Base-by-base conservation (phyloP, 2,888 invertebrate species). In the Acanthococcus lagerstroemiae region DNA sequence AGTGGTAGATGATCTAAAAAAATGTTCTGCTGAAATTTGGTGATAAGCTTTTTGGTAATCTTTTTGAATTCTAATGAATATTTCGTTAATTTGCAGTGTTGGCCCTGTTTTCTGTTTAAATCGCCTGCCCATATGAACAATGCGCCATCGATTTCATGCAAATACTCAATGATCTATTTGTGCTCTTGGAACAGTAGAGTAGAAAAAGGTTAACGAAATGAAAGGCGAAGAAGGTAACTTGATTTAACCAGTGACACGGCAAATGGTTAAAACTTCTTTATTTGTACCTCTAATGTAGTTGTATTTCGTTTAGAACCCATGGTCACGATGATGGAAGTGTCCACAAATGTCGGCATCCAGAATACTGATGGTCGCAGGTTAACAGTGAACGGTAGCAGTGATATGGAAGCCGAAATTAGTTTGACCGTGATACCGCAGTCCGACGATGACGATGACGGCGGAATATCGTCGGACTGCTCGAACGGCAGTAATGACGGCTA, bases 381-480 rank as follows among this genome's bases (percentile, higher is more conserved):
- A 4, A 66, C 37, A 2, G 54, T 55, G 19, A 65, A 65, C 27
- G 55, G 55, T 55, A 24, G 55, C 26, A 66, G 66, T 27, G 56
- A 60, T n/a, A 67, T 65, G 65, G 69, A 67, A 52, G 55, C 58
- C 48, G 68, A 65, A 52, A 56, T 65, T 15, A 56, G 58, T 30
- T 50, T 68, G 19, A 67, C 68, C 7, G 66, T 71, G 63, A 69
- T 71, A 48, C 58, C 58, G 9, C 72, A 72, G 7, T 74, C 75
- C 48, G 76, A 77, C 67, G 91, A 91, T 69, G 90, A 91, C 72
- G 91, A 92, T 71, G 86, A 88, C 72, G 86, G 84, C 55, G 86
- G 84, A 58, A 88, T 89, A 48, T 71, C 74, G 0, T 72, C 71
- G 3, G 72, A 72, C 55, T 56, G 66, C 52, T 69, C 69, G 2